Conservation (phyloP, 2,888 invertebrate species). For the Drosophila peninsularis region DNA sequence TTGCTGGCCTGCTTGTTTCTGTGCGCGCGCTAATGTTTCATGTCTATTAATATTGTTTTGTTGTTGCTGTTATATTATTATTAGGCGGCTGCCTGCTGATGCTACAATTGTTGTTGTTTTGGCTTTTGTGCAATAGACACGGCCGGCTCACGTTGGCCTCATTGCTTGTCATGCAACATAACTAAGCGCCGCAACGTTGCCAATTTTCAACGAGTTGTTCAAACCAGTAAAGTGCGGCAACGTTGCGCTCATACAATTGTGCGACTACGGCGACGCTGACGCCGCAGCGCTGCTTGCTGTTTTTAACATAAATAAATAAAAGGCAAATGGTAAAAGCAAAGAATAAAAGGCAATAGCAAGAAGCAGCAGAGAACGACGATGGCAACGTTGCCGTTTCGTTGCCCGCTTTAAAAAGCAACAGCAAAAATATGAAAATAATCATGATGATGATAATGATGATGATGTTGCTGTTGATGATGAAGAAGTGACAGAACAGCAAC, state of each 20-base stretch:
- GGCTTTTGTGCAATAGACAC: slow-evolving; percentile 43
- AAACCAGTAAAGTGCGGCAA: slow-evolving; percentile 49
- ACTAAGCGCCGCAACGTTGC: slow-evolving; percentile 55
- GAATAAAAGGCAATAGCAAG: slow-evolving; percentile 42
- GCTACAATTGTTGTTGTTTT: slow-evolving; percentile 23
- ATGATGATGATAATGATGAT: slow-evolving; percentile 1
- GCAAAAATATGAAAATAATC: slow-evolving; percentile 10
- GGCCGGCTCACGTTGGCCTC: slow-evolving; percentile 58
- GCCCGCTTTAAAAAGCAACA: slow-evolving; percentile 39
- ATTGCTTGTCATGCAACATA: slow-evolving; percentile 66
- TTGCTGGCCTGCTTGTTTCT: slow-evolving; percentile 54
- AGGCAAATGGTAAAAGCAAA: slow-evolving; percentile 47
- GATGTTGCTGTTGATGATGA: not conserved
- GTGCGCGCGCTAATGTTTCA: slow-evolving; percentile 51
- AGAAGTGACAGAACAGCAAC: slow-evolving; percentile 4
- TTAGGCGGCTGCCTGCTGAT: slow-evolving; percentile 44
- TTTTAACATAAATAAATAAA: slow-evolving; percentile 71
- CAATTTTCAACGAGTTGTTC: slow-evolving; percentile 55
- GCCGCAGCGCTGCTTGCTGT: slow-evolving; percentile 35
- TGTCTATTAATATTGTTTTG: slow-evolving; percentile 72
- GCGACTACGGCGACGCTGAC: slow-evolving; percentile 32
- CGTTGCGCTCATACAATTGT: slow-evolving; percentile 51
- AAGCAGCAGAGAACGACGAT: slow-evolving; percentile 45
- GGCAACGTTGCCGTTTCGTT: slow-evolving; percentile 3
- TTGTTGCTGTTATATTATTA: slow-evolving; percentile 63